A percentile compares a stretch with the other conserved stretches of the same genome.
phyloP scores from a whole-genome alignment of 2,113 vertebrate species.

The Limanda limanda region DNA sequence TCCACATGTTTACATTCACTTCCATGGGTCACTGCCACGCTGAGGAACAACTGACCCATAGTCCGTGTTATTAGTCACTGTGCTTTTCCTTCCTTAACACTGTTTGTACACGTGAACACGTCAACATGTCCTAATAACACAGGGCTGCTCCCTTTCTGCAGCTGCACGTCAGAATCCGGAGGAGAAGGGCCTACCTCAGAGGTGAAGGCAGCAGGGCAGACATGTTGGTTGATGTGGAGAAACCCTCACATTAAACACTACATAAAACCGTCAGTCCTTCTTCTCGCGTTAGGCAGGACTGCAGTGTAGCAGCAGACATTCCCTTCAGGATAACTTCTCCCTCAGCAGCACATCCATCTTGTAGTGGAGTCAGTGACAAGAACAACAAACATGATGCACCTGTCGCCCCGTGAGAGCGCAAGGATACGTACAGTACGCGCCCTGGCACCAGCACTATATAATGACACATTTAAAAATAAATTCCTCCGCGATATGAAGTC shows the following conservation, averaged over 20 bases:
- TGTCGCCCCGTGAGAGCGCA: not conserved
- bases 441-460: not conserved
- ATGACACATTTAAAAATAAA: not conserved
- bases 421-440: not conserved
- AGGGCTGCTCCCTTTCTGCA: too few relatives aligned
- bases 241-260: not conserved
- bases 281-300: not conserved
- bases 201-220: not conserved
- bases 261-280: not conserved
- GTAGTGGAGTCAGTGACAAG: not conserved
- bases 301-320: too few relatives aligned
- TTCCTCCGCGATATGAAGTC: slow-evolving; percentile 12
- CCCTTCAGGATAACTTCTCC: too few relatives aligned
- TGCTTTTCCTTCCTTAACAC: too few relatives aligned
- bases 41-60: too few relatives aligned
- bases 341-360: not conserved
- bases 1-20: too few relatives aligned
- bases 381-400: not conserved
- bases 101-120: too few relatives aligned
- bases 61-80: too few relatives aligned
- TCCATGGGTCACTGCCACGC: too few relatives aligned
- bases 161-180: too few relatives aligned
- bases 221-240: not conserved
- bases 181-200: too few relatives aligned
- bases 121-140: too few relatives aligned